Evolutionary conservation across 2,888 invertebrate species (phyloP).

Genomic region (Luffia ferchaultella): DNA sequence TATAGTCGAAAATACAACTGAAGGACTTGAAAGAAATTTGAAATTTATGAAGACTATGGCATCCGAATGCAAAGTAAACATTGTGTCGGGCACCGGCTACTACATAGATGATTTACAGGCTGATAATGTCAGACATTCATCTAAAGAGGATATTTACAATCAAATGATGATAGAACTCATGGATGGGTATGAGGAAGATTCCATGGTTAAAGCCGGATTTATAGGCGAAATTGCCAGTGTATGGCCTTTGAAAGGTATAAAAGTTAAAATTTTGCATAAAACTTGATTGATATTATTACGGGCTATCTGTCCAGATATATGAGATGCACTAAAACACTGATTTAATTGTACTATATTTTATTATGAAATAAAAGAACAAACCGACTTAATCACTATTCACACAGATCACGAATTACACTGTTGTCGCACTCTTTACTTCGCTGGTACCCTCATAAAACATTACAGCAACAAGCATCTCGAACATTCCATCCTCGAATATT

Average conservation of each 20-base stretch:
- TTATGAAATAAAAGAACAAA: too few species aligned
- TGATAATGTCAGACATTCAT: slow-evolving; percentile 36
- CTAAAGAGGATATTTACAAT: slow-evolving; percentile 70
- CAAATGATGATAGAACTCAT: slow-evolving; percentile 69
- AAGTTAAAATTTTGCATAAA: too few species aligned
- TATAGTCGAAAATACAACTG: slow-evolving; percentile 81
- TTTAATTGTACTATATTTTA: too few species aligned
- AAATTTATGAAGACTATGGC: slow-evolving; percentile 67
- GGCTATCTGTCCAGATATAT: too few species aligned
- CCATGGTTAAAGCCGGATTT: slow-evolving; percentile 74
- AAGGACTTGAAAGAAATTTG: slow-evolving; percentile 73
- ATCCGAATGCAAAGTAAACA: slow-evolving; percentile 69
- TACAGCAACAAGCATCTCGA: too few species aligned
- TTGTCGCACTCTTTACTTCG: too few species aligned
- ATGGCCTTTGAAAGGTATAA: slow-evolving; percentile 80
- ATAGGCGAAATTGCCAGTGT: slow-evolving; percentile 85
- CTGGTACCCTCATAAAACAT: too few species aligned
- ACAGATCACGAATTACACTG: too few species aligned
- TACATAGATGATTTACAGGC: slow-evolving; percentile 74
- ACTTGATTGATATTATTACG: too few species aligned
- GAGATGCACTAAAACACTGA: too few species aligned
- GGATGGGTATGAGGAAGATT: slow-evolving; percentile 44
- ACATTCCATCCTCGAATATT: too few species aligned
- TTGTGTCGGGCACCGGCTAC: slow-evolving; percentile 82
- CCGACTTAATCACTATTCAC: too few species aligned